A percentile compares a stretch with the other conserved stretches of the same genome.
Conservation (phyloP, 1,140 invertebrate species). For the Pseudobourletiella spinata region DNA sequence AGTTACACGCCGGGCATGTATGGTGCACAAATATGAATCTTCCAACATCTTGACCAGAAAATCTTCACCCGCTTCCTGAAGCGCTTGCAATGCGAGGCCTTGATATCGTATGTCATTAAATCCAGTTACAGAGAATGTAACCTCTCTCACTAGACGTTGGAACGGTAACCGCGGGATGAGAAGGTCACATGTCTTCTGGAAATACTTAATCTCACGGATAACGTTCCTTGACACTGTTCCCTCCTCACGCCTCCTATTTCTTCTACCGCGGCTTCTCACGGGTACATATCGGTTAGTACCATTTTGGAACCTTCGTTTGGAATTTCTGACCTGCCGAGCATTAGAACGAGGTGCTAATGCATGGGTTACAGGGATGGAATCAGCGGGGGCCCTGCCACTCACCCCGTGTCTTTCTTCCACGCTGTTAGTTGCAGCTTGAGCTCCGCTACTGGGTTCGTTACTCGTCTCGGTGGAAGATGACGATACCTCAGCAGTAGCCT, state of each 20-base stretch:
- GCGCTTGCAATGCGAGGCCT: constrained; percentile 45
- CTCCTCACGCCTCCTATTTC: background rate
- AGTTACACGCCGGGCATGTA: constrained; percentile 41
- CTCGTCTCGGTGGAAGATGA: too few species aligned
- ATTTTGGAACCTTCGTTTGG: background rate
- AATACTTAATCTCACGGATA: constrained; percentile 2
- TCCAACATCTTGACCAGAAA: constrained; percentile 41
- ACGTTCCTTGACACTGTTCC: background rate
- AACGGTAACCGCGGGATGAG: constrained; percentile 51
- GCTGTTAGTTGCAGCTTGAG: too few species aligned
- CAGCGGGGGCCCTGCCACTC: too few species aligned
- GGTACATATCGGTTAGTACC: background rate
- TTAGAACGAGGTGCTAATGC: too few species aligned
- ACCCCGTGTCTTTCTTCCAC: too few species aligned
- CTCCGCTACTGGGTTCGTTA: too few species aligned
- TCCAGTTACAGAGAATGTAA: constrained; percentile 44
- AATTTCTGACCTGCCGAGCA: background rate
- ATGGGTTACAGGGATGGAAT: too few species aligned
- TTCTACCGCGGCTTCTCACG: background rate
- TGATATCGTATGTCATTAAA: constrained; percentile 49
- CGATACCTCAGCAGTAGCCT: too few species aligned
- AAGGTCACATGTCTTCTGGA: constrained; percentile 44
- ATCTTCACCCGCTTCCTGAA: constrained; percentile 41
- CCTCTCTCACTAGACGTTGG: constrained; percentile 50
- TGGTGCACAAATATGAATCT: constrained; percentile 40